Evolutionary conservation across 2,797 vertebrate species (phyloP).

Genomic region (Morus bassanus): DNA sequence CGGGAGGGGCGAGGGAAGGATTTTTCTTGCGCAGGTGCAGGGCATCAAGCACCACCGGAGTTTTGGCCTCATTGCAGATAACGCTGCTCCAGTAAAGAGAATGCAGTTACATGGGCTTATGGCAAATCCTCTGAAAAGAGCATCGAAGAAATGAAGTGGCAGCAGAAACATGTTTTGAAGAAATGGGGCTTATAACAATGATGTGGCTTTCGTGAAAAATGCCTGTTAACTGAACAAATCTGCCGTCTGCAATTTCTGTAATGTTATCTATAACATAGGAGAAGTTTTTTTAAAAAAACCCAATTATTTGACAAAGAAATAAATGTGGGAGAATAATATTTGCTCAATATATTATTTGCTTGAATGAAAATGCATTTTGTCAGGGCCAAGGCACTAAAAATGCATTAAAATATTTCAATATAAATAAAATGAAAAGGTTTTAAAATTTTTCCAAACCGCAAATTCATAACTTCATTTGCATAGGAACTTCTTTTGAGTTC

Average conservation of each 20-base stretch:
- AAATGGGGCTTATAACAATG: not conserved
- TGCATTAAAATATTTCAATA: slow-evolving; percentile 65
- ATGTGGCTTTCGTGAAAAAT: not conserved
- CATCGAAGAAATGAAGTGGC: not conserved
- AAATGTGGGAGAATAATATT: slow-evolving; percentile 53
- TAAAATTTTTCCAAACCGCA: slow-evolving; percentile 24
- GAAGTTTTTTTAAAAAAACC: not conserved
- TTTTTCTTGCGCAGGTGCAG: not conserved
- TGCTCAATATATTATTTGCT: not conserved
- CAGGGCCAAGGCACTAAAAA: slow-evolving; percentile 42
- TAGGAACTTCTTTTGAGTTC: slow-evolving; percentile 55
- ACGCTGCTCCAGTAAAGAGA: not conserved
- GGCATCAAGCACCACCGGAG: not conserved
- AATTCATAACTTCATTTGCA: slow-evolving; percentile 50
- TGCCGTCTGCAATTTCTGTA: slow-evolving; percentile 1
- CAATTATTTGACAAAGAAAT: slow-evolving; percentile 47
- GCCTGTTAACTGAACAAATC: not conserved
- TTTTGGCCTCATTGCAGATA: not conserved
- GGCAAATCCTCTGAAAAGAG: not conserved
- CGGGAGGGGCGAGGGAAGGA: not conserved
- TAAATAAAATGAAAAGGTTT: slow-evolving; percentile 63
- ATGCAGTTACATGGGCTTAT: not conserved
- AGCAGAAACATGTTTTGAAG: not conserved
- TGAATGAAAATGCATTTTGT: not conserved
- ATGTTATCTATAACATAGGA: not conserved